Percentiles rank a stretch among this genome's conserved stretches.
Conservation (phyloP, 2,888 invertebrate species). For the Caenorhabditis macrosperma region DNA sequence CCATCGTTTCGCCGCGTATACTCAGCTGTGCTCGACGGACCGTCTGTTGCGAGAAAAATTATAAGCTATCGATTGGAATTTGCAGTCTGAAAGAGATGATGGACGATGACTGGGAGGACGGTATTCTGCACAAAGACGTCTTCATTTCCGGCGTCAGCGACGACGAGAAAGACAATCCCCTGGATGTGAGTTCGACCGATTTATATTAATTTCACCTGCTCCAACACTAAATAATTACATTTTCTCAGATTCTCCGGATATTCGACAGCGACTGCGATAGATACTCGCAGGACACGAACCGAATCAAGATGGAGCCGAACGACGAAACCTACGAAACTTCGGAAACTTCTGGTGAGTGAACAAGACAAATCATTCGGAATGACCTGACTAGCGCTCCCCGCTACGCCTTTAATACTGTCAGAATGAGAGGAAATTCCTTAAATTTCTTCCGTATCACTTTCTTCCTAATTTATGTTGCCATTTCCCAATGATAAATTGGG, state of each 20-base stretch:
- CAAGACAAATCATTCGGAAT: too few relatives aligned
- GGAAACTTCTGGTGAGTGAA: constrained; percentile 49
- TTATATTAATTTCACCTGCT: neutral
- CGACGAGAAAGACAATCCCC: constrained; percentile 13
- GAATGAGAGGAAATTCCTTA: neutral
- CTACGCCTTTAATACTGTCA: neutral
- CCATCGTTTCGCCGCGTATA: constrained; percentile 8
- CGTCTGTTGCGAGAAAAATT: constrained; percentile 25
- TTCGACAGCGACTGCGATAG: constrained; percentile 38
- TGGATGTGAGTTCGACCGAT: constrained; percentile 20
- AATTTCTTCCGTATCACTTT: neutral
- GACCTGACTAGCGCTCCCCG: neutral
- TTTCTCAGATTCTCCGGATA: constrained; percentile 27
- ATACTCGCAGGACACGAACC: constrained; percentile 30
- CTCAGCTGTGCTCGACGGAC: constrained; percentile 44
- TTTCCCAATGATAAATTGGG: neutral
- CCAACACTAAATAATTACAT: too few relatives aligned
- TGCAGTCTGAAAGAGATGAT: constrained; percentile 54
- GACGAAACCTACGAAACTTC: constrained; percentile 26
- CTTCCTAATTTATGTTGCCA: constrained; percentile 1
- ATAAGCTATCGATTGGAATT: constrained; percentile 25
- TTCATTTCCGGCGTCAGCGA: constrained; percentile 55
- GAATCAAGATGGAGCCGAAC: constrained; percentile 54
- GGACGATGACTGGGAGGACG: constrained; percentile 68
- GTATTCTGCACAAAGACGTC: constrained; percentile 61